Evolutionary conservation across 2,113 vertebrate genomes (phyloP), one percentile per base, ranked within the genome.

Genomic region (Nannobrachium achirus): DNA sequence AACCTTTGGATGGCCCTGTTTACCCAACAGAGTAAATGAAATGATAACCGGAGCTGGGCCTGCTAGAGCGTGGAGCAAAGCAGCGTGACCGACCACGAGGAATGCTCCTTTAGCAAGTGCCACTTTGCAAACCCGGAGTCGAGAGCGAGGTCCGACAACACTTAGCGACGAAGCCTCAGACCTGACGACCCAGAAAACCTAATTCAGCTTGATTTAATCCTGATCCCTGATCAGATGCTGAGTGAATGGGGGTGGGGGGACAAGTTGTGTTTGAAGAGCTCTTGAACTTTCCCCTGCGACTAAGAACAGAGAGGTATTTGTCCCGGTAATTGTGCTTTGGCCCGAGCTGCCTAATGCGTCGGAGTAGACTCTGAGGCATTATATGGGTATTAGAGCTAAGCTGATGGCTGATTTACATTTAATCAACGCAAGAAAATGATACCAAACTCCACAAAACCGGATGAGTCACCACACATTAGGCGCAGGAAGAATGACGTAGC

Each of bases 21-120:
- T 86, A 85, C 66, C 70, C 74, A 82, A 88, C 76, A 77, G 72
- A 84, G 67, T 75, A 72, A 87, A 83, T 79, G 73, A 89, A 82
- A 88, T 79, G 79, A 82, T 72, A 80, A 85, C 70, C 45, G 7
- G 40, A 82, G 81, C 18, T 13, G 10, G 64, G 74, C 58, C 64
- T 78, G 79, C 69, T 71, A 63, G 69, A 82, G 79, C 74, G 20
- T 73, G 69, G 71, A 6, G n/a, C 68, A 59, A 66, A 44, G 72
- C 68, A 78, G 73, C 69, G 62, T 89, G 87, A 87, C 75, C 58
- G 70, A 86, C 84, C 86, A 86, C 68, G 70, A 87, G 86, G 88
- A 89, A 89, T 88, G 78, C 81, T 75, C 73, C 74, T 80, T 84
- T 63, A 57, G 67, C 46, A 49, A 76, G 66, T 55, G 63, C 74